Percentiles rank a stretch among this genome's conserved stretches.
Evolutionary conservation across 2,888 invertebrate species (phyloP).

Genomic region (Troides oblongomaculatus): DNA sequence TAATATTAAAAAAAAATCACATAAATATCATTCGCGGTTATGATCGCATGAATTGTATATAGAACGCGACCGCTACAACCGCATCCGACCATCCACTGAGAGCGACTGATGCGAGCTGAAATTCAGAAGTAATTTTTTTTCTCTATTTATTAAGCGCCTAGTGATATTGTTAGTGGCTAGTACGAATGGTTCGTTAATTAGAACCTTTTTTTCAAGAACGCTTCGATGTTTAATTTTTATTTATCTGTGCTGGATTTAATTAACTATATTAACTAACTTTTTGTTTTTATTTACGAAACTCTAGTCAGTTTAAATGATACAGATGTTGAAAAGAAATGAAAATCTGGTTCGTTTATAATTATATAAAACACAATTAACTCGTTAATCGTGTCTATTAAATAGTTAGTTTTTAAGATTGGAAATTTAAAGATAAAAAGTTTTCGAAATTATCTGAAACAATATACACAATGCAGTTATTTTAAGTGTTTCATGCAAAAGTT

Average conservation of each 20-base stretch:
- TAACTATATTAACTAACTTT: neutral
- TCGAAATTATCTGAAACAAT: too few relatives aligned
- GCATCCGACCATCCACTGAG: constrained; percentile 12
- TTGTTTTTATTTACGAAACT: too few relatives aligned
- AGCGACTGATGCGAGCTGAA: constrained; percentile 20
- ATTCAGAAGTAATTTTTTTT: constrained; percentile 13
- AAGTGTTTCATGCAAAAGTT: too few relatives aligned
- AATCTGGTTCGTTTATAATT: too few relatives aligned
- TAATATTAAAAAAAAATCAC: constrained; percentile 7
- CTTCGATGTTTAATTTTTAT: neutral
- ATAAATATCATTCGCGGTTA: neutral
- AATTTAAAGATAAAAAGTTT: too few relatives aligned
- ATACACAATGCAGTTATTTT: too few relatives aligned
- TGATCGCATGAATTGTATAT: constrained; percentile 3
- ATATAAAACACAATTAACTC: too few relatives aligned
- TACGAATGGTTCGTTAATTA: constrained; percentile 16
- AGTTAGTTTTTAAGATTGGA: too few relatives aligned
- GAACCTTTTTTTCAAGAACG: neutral
- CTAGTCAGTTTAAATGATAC: too few relatives aligned
- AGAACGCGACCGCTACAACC: constrained; percentile 4
- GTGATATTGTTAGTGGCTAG: constrained; percentile 17
- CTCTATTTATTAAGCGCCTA: constrained; percentile 7
- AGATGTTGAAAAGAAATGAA: too few relatives aligned
- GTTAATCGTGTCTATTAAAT: too few relatives aligned
- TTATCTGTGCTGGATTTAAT: neutral